phyloP scores from a whole-genome alignment of 2,888 invertebrate species.

The Drosophila incognita region DNA sequence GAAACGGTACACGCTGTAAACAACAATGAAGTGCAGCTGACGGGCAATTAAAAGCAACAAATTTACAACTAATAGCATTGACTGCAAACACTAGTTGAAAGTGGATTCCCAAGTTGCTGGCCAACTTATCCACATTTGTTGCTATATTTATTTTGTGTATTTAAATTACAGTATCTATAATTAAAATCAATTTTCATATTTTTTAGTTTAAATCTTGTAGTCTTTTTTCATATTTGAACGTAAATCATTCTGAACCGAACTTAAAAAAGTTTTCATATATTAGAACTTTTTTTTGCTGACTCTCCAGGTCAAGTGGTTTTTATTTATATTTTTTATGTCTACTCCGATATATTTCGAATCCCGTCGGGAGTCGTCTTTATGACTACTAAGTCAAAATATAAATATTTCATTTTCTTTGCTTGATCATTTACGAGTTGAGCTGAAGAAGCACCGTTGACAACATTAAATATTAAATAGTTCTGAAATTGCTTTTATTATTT shows the following conservation, averaged over 20 bases:
- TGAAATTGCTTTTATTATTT: neutral
- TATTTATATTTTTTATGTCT: neutral
- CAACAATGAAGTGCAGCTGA: neutral
- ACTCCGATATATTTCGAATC: neutral
- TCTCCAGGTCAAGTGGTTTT: neutral
- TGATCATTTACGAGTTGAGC: neutral
- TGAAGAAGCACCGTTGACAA: neutral
- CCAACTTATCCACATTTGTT: neutral
- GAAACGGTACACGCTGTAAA: neutral
- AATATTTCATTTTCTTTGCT: neutral
- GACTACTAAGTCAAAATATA: neutral
- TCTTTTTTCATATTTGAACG: neutral
- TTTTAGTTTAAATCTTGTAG: neutral
- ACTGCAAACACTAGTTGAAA: neutral
- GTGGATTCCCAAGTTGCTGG: neutral
- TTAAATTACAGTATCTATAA: neutral
- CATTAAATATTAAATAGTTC: neutral
- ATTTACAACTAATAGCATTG: too few relatives aligned
- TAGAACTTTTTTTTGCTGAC: neutral
- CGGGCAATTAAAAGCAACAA: neutral
- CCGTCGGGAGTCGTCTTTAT: neutral
- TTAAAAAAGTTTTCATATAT: rapidly evolving
- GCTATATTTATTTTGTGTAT: neutral
- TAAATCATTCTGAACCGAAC: neutral
- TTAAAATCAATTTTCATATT: neutral